phyloP scores from a whole-genome alignment of 2,888 invertebrate species.

The Sinopyrophorus schimmeli region DNA sequence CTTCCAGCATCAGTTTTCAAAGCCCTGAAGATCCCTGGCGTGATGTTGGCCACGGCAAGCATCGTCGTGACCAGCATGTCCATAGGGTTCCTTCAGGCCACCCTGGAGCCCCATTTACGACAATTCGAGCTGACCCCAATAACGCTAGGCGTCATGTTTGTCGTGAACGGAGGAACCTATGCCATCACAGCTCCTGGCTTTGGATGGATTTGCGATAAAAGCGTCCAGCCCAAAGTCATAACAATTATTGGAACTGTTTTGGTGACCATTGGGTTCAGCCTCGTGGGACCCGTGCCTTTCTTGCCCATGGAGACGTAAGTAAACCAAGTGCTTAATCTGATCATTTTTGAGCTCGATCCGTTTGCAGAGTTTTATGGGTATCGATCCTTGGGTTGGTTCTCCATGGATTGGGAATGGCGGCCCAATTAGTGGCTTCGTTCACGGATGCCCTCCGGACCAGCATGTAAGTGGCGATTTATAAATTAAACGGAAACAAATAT shows the following conservation, averaged over 20 bases:
- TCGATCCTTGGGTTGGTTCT: slow-evolving; percentile 72
- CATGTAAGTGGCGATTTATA: slow-evolving; percentile 64
- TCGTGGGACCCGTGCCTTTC: slow-evolving; percentile 83
- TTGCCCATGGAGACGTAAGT: slow-evolving; percentile 65
- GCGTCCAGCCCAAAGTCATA: slow-evolving; percentile 67
- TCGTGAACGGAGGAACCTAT: slow-evolving; percentile 81
- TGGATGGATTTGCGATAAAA: slow-evolving; percentile 79
- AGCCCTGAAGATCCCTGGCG: slow-evolving; percentile 73
- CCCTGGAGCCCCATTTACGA: slow-evolving; percentile 84
- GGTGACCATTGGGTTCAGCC: slow-evolving; percentile 68
- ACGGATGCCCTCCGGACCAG: slow-evolving; percentile 79
- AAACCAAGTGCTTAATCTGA: not conserved
- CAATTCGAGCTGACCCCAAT: slow-evolving; percentile 72
- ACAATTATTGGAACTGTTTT: slow-evolving; percentile 69
- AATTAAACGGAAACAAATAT: not conserved
- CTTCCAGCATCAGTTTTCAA: slow-evolving; percentile 66
- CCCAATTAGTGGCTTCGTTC: slow-evolving; percentile 84
- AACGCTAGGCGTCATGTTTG: slow-evolving; percentile 77
- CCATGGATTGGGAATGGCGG: slow-evolving; percentile 82
- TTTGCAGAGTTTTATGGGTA: slow-evolving; percentile 64
- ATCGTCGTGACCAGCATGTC: slow-evolving; percentile 79
- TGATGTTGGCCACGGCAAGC: slow-evolving; percentile 69
- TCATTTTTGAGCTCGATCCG: not conserved
- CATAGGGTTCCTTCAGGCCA: slow-evolving; percentile 87
- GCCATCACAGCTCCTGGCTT: slow-evolving; percentile 77